These are phyloP conservation scores for Catocala sponsa DNA, from an alignment of 2,888 invertebrate genomes.

Conservation along the genomic window DNA sequence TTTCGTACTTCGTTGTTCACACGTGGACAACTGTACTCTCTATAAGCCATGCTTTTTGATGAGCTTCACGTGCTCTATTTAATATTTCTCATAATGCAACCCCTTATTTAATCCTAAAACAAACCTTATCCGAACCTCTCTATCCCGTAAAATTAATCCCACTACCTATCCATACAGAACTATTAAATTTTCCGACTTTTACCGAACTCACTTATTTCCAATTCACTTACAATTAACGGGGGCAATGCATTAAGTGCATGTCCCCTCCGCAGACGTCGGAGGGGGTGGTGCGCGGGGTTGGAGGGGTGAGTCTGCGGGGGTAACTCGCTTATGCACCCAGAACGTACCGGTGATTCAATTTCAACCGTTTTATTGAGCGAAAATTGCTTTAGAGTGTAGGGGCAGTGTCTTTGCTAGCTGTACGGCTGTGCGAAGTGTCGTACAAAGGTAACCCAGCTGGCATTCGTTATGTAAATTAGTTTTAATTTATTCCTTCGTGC, in stretches of 20 bases:
- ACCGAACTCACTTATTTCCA: conserved; percentile 43
- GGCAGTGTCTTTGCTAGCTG: conserved; percentile 30
- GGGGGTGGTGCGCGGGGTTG: conserved; percentile 14
- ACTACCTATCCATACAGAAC: neutral
- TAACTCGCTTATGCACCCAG: conserved; percentile 61
- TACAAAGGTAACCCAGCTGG: conserved; percentile 46
- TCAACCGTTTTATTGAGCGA: conserved; percentile 59
- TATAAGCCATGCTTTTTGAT: too few relatives aligned
- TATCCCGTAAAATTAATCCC: conserved; percentile 2
- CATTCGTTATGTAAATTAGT: conserved; percentile 43
- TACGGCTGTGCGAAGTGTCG: neutral
- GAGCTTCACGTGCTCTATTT: too few relatives aligned
- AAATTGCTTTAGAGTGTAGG: conserved; percentile 58
- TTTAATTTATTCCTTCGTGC: conserved; percentile 39
- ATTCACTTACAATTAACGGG: conserved; percentile 48
- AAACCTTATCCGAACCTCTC: neutral
- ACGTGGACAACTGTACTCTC: too few relatives aligned
- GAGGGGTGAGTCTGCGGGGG: conserved; percentile 22
- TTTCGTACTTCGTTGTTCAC: too few relatives aligned
- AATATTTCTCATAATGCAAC: too few relatives aligned
- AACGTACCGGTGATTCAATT: conserved; percentile 59
- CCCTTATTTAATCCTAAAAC: too few relatives aligned
- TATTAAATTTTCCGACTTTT: conserved; percentile 34
- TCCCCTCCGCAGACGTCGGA: conserved; percentile 26
- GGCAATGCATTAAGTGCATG: conserved; percentile 53